phyloP scores from a whole-genome alignment of 2,797 vertebrate genomes.

The Erpetoichthys calabaricus region DNA sequence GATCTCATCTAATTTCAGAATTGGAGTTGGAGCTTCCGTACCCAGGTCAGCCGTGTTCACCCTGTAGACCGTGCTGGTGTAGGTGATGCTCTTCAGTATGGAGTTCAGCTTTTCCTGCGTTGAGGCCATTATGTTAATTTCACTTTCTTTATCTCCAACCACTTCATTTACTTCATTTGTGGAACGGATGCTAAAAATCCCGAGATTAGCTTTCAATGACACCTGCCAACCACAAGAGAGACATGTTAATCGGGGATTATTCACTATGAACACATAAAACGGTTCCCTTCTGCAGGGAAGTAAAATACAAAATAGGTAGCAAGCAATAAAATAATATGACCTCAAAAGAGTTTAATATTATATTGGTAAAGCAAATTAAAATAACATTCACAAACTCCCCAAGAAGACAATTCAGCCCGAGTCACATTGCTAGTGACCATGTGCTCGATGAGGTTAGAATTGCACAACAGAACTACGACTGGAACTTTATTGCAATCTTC shows the following conservation, averaged over 20 bases:
- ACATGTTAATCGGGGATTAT: background rate
- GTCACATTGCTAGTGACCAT: background rate
- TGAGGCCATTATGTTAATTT: slow-evolving; percentile 30
- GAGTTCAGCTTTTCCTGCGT: slow-evolving; percentile 31
- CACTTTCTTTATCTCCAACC: slow-evolving; percentile 28
- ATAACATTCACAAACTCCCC: background rate
- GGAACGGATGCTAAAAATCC: slow-evolving; percentile 33
- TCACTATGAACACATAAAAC: background rate
- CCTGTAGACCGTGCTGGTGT: slow-evolving; percentile 45
- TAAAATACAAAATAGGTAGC: background rate
- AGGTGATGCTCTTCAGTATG: slow-evolving; percentile 38
- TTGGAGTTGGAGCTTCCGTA: slow-evolving; percentile 16
- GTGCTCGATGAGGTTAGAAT: background rate
- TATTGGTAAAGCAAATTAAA: background rate
- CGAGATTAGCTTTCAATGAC: slow-evolving; percentile 35
- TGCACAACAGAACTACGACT: background rate
- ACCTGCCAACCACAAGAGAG: slow-evolving; percentile 29
- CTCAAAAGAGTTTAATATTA: too few relatives aligned
- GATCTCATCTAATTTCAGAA: too few relatives aligned
- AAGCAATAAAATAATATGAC: background rate
- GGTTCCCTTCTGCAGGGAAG: background rate
- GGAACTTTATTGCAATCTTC: too few relatives aligned
- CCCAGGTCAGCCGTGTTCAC: slow-evolving; percentile 36
- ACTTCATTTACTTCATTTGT: slow-evolving; percentile 18
- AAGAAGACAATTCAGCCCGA: background rate